Percentiles rank a stretch among this genome's conserved stretches.
phyloP scores from a whole-genome alignment of 2,113 vertebrate genomes.

The Harpagus bidentatus region DNA sequence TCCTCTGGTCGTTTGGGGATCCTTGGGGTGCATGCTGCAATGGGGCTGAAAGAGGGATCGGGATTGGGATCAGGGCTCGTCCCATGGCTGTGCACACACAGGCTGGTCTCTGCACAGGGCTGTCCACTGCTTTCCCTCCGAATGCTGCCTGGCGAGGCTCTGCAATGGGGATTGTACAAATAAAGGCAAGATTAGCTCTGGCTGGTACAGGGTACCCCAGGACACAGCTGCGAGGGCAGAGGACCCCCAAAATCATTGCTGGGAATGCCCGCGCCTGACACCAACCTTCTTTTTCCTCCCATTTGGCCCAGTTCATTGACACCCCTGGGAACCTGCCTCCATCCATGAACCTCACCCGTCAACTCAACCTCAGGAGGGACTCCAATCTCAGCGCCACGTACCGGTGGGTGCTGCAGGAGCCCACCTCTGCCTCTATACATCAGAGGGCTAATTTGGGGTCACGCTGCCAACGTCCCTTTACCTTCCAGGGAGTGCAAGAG shows the following conservation, averaged over 20 bases:
- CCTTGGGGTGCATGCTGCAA: fast-evolving
- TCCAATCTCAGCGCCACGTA: conserved; percentile 67
- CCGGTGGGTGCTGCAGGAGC: conserved; percentile 37
- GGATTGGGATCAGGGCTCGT: background rate
- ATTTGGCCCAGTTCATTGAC: conserved; percentile 70
- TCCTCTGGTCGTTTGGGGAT: background rate
- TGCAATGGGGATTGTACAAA: fast-evolving
- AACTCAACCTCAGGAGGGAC: conserved; percentile 66
- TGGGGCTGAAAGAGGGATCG: background rate
- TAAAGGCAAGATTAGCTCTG: background rate
- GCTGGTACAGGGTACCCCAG: too few relatives aligned
- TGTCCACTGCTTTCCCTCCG: background rate
- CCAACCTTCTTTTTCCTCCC: background rate
- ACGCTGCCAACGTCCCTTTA: fast-evolving
- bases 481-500: conserved; percentile 69
- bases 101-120: background rate
- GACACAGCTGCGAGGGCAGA: fast-evolving
- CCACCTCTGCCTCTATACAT: fast-evolving
- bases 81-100: fast-evolving
- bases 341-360: conserved; percentile 60
- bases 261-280: background rate
- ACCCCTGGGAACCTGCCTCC: conserved; percentile 69
- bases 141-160: fast-evolving
- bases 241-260: background rate
- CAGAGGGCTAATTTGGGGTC: fast-evolving